Evolutionary conservation across 2,888 invertebrate genomes (phyloP), one percentile per base, ranked within the genome.

Genomic region (Acanthopleura granulata): DNA sequence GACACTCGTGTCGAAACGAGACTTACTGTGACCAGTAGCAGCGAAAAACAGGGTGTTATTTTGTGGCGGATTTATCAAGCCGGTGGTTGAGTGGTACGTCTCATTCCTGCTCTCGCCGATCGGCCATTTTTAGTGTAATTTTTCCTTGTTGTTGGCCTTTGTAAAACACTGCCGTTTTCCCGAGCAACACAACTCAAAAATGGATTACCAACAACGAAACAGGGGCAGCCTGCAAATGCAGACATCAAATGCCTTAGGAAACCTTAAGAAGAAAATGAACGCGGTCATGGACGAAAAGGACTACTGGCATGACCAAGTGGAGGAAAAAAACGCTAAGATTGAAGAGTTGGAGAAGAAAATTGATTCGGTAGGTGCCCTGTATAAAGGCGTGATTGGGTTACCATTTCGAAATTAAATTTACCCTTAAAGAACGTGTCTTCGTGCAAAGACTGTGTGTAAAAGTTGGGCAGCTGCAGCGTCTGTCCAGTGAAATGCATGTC

Each of bases 211-310:
- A 27, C 66, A 27, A 16, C 66, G 66, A 27, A 66, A 66, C 29
- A 15, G 27, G 22, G 66, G 66, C 29, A 25, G 66, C 14, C 25
- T 66, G 27, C 25, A 22, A 27, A 22, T 66, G 22, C 66, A 66
- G 25, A 66, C 66, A 66, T 66, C 78, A n/a, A 81, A 96, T 90
- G 94, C 98, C 88, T 93, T 99, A 92, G 97, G 98, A 92, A 97
- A 97, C 90, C 94, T 99, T 90, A 99, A 99, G 94, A 97, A 98
- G 94, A 99, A 99, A 94, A 99, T 99, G 98, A 94, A 97, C 87
- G 97, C 97, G 92, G 96, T 98, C 88, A 97, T 98, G 93, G 97
- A 98, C 92, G 99, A 99, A 93, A 96, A 98, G 95, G 99, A 99
- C 92, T 95, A 96, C 92, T 97, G 96, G 93, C 97, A 96, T 93